Base-by-base conservation (phyloP, 1,140 invertebrate genomes). In the Aphelinus certus region DNA sequence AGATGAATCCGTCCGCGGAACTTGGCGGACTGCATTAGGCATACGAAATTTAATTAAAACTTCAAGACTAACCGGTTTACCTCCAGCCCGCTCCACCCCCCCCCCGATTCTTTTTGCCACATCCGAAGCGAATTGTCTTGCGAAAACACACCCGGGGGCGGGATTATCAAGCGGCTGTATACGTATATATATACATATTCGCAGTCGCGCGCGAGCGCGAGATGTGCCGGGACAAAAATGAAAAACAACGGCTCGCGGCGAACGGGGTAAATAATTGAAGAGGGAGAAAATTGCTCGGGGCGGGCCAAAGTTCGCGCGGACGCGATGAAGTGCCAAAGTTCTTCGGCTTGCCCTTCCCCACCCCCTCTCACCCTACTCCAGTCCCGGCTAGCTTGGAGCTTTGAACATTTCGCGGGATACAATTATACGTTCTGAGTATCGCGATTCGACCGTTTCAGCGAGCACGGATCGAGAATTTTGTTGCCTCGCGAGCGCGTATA, bases 1-100 rank as follows among this genome's bases (percentile, higher is more conserved):
- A 71, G 48, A 56, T 55, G 51, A 71, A 63, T 71, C 49, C 49
- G 42, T 62, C 69, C 57, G 26, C 26, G 26, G 26, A 71, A 71
- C 58, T 62, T 71, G 49, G 5, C 60, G 3, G 66, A 45, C 7
- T 48, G 42, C 60, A 55, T 64, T 56, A 64, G 60, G 60, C 61
- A 64, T 64, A 64, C 70, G 70, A 71, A 71, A 71, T 71, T 71
- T 56, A 71, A 71, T 71, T 64, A 71, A 71, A 71, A 71, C 70
- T 71, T 64, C 3, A 63, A 9, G 55, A 47, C 9, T 48, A 57
- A 68, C 55, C 56, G 2, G 66, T 68, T 68, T 42, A 57, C 10
- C 26, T 43, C 10, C 26, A 26, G 26, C 26, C 26, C 26, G 26
- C 26, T 26, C 26, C 26, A 26, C 26, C 26, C 4, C 51, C 51